Base-by-base conservation (phyloP, 2,113 vertebrate species). In the Carassius auratus region DNA sequence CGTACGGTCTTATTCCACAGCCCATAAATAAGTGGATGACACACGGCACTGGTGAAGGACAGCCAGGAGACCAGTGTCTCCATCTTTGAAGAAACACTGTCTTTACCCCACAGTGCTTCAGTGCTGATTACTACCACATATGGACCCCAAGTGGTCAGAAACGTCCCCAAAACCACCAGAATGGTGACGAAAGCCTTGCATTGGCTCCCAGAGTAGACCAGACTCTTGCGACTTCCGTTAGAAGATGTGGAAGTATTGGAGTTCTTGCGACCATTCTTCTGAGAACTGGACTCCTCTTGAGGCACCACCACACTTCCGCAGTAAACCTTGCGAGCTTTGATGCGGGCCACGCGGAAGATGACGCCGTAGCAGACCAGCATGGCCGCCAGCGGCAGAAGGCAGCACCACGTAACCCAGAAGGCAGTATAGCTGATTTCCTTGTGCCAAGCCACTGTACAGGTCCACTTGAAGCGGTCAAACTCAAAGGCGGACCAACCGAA, bases 1-100 rank as follows among this genome's bases (percentile, higher is more conserved):
- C 98, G 96, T 19, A 99, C 98, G 0, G 98, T 99, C 94, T 99
- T 99, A 91, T 99, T 99, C 98, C 98, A 99, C 76, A 99, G 92
- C 8, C 98, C 98, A 0, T 99, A 99, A 93, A 99, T 99, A 3
- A 99, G 94, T 0, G 98, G 98, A 86, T 99, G 98, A 90, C 98
- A 99, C 83, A 95, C 93, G 0, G 98, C 96, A 38, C 98, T 99
- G 89, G 95, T 95, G 62, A 99, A 98, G 6, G 97, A 98, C 77
- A 99, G 92, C 98, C 98, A 99, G 0, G 97, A 96, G 62, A 97
- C 98, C 84, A 99, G 90, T 0, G 98, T 99, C 94, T 99, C 97
- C 91, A 97, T 80, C 68, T 94, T 90, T 36, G 95, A 96, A 61
- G 97, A 96, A 83, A 98, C 96, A 5, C 91, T 96, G 7, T 96